Conservation (phyloP, 2,113 vertebrate species). For the Mirounga angustirostris region DNA sequence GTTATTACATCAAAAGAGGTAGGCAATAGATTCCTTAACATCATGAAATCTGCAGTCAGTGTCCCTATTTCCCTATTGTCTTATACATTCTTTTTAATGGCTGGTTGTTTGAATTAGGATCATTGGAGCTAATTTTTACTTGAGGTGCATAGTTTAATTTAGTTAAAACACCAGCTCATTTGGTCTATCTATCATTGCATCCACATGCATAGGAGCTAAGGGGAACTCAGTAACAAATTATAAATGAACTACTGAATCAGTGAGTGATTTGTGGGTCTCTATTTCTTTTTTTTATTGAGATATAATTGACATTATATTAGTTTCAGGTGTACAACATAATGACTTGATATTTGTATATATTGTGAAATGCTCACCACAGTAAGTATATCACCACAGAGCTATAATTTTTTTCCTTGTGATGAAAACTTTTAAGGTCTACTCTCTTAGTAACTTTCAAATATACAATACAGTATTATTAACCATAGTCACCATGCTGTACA, state of each 20-base stretch:
- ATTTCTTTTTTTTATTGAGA: neutral
- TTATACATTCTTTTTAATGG: neutral
- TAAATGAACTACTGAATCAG: neutral
- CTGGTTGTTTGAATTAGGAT: neutral
- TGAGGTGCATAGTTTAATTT: conserved; percentile 11
- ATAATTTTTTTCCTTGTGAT: neutral
- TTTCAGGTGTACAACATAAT: neutral
- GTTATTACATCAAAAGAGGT: neutral
- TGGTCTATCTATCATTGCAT: neutral
- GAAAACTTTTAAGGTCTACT: neutral
- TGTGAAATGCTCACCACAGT: neutral
- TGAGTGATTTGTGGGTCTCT: neutral
- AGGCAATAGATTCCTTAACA: neutral
- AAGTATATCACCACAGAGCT: neutral
- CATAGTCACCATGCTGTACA: neutral
- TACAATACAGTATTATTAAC: neutral
- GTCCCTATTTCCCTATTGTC: neutral
- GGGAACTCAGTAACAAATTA: neutral
- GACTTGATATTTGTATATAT: neutral
- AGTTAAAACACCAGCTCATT: neutral
- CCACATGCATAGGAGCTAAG: neutral
- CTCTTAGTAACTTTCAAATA: neutral
- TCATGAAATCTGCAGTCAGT: neutral
- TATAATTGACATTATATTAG: neutral
- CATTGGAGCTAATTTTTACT: conserved; percentile 5